Percentiles rank a stretch among this genome's conserved stretches.
Conservation (phyloP, 1,140 invertebrate genomes). For the Drosophila pallidifrons region DNA sequence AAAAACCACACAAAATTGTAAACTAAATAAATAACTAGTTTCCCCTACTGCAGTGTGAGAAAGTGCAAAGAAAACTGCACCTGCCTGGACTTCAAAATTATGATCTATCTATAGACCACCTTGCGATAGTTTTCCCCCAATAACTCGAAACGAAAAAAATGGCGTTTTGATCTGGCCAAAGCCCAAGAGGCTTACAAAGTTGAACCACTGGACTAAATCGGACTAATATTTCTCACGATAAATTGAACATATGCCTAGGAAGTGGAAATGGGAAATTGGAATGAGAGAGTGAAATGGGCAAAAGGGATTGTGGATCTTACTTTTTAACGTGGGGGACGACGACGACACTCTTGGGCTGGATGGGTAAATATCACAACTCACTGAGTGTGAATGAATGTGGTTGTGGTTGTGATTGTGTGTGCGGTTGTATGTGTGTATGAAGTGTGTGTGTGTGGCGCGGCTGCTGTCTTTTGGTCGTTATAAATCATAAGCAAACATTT, state of each 20-base stretch:
- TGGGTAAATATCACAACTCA: slow-evolving; percentile 45
- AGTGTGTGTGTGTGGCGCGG: slow-evolving; percentile 18
- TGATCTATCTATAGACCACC: slow-evolving; percentile 42
- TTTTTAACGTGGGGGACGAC: neutral
- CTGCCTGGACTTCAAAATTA: slow-evolving; percentile 52
- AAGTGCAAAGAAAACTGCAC: slow-evolving; percentile 42
- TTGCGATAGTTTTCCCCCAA: slow-evolving; percentile 25
- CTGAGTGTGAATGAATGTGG: slow-evolving; percentile 11
- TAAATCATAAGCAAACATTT: slow-evolving; percentile 85
- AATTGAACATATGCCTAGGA: slow-evolving; percentile 56
- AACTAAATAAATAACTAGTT: slow-evolving; percentile 30
- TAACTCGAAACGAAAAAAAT: slow-evolving; percentile 34
- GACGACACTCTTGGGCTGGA: slow-evolving; percentile 24
- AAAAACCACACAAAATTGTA: slow-evolving; percentile 38
- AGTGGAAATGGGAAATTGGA: slow-evolving; percentile 18
- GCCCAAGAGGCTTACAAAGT: slow-evolving; percentile 60
- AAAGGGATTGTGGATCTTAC: slow-evolving; percentile 27
- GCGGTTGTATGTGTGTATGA: neutral
- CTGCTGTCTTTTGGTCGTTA: slow-evolving; percentile 71
- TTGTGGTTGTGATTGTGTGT: slow-evolving; percentile 9
- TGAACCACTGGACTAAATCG: slow-evolving; percentile 77
- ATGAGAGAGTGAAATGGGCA: slow-evolving; percentile 2
- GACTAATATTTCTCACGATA: slow-evolving; percentile 77
- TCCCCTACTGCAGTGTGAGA: slow-evolving; percentile 39
- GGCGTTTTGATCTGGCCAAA: slow-evolving; percentile 68